Evolutionary conservation across 1,140 invertebrate genomes (phyloP).

Genomic region (Trichogramma pretiosum): DNA sequence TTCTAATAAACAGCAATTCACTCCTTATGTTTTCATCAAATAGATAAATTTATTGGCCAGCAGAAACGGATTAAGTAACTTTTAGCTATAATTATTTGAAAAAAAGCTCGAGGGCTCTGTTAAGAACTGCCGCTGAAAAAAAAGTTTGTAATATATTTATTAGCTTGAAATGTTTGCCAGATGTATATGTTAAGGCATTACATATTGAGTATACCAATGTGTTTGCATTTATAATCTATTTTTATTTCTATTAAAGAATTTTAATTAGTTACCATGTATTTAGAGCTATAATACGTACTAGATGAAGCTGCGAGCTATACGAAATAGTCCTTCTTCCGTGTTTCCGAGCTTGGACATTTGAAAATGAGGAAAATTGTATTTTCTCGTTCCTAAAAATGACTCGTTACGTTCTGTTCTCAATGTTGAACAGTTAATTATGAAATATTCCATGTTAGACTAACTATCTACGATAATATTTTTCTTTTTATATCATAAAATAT

Average conservation of each 20-base stretch:
- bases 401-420: constrained; percentile 11
- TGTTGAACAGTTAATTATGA: constrained; percentile 5
- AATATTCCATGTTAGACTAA: too few relatives aligned
- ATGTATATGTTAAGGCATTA: too few relatives aligned
- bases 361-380: constrained; percentile 8
- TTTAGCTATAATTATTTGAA: constrained; percentile 17
- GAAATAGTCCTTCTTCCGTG: background rate
- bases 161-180: too few relatives aligned
- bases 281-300: background rate
- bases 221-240: background rate
- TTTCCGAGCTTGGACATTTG: constrained; percentile 11
- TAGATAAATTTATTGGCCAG: constrained; percentile 15
- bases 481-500: too few relatives aligned
- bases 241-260: background rate
- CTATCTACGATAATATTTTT: too few relatives aligned
- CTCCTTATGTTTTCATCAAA: too few relatives aligned
- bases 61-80: constrained; percentile 15
- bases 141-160: too few relatives aligned
- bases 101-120: constrained; percentile 10
- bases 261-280: background rate
- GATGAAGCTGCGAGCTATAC: too few relatives aligned
- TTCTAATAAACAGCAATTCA: too few relatives aligned
- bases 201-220: too few relatives aligned
- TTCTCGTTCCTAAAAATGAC: constrained; percentile 14
- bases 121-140: too few relatives aligned